Evolutionary conservation across 2,888 invertebrate species (phyloP).

Genomic region (Dichetophora obliterata): DNA sequence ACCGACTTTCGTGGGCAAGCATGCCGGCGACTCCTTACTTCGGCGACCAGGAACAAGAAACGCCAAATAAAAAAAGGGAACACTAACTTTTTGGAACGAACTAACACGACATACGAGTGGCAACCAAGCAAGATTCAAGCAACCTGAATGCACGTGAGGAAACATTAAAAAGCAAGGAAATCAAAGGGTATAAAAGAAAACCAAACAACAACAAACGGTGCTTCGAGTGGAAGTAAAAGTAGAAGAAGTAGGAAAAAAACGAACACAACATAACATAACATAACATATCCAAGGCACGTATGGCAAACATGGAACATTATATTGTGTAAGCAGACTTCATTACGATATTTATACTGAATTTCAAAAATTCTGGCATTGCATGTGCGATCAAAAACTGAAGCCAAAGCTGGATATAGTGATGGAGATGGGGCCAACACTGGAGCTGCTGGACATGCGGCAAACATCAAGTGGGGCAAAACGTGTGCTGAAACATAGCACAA

Average conservation of each 20-base stretch:
- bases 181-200: background rate
- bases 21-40: background rate
- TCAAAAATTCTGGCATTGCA: conserved; percentile 60
- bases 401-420: conserved; percentile 40
- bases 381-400: conserved; percentile 48
- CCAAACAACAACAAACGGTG: background rate
- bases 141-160: background rate
- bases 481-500: background rate
- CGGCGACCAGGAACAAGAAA: background rate
- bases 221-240: background rate
- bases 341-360: conserved; percentile 67
- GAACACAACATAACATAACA: conserved; percentile 46
- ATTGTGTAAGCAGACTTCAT: conserved; percentile 68
- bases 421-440: conserved; percentile 39
- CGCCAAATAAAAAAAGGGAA: background rate
- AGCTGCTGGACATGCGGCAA: conserved; percentile 42
- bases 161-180: background rate
- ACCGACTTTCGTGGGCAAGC: background rate
- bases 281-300: conserved; percentile 67
- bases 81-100: background rate
- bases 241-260: conserved; percentile 19
- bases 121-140: conserved; percentile 7
- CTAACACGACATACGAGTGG: background rate
- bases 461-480: conserved; percentile 24
- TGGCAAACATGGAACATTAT: conserved; percentile 67